Evolutionary conservation across 2,888 invertebrate species (phyloP).

Genomic region (Drosophila niveifrons): DNA sequence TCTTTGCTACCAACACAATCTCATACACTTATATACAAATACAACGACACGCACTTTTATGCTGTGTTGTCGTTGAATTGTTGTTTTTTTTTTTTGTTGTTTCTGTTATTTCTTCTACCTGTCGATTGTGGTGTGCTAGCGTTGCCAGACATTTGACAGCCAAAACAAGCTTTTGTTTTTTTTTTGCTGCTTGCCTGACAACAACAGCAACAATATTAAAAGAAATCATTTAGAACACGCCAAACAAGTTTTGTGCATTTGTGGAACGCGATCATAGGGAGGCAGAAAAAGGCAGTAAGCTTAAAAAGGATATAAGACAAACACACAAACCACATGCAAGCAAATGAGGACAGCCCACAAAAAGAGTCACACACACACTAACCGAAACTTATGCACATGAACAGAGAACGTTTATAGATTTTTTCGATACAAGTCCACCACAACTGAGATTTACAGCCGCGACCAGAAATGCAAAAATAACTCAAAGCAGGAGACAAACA

Average conservation of each 20-base stretch:
- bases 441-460: constrained; percentile 57
- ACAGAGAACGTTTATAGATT: constrained; percentile 54
- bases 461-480: constrained; percentile 68
- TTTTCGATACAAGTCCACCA: constrained; percentile 54
- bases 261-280: constrained; percentile 38
- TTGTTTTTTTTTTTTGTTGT: constrained; percentile 33
- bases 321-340: constrained; percentile 33
- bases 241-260: constrained; percentile 75
- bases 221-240: constrained; percentile 73
- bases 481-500: constrained; percentile 66
- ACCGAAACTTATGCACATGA: too few species aligned
- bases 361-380: constrained; percentile 22
- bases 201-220: constrained; percentile 47
- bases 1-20: constrained; percentile 22
- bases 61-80: constrained; percentile 39
- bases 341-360: constrained; percentile 54
- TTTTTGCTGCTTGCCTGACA: constrained; percentile 25
- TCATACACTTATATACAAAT: constrained; percentile 18
- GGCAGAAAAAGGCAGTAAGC: constrained; percentile 46
- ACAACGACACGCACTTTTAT: constrained; percentile 59
- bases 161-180: constrained; percentile 74
- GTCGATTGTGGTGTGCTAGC: constrained; percentile 66
- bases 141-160: constrained; percentile 60
- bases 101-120: constrained; percentile 60
- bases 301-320: constrained; percentile 70